Evolutionary conservation across 1,140 invertebrate species (phyloP).

Genomic region (Bombus pascuorum): DNA sequence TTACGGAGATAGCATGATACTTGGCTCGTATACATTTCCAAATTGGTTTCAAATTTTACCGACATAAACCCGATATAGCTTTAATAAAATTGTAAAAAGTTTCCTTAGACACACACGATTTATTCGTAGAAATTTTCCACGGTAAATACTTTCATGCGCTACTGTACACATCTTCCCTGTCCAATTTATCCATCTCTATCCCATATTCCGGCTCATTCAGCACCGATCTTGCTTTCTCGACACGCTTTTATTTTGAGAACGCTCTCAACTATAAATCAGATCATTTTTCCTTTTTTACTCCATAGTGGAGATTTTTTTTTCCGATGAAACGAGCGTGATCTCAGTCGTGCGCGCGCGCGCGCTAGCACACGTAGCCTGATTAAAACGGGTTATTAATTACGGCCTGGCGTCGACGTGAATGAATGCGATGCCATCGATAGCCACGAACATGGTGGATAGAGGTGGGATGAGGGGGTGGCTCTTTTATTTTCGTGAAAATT

Average conservation of each 20-base stretch:
- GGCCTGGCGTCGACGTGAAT: slow-evolving; percentile 72
- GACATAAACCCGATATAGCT: too few relatives aligned
- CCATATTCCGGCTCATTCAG: not conserved
- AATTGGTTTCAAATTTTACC: too few relatives aligned
- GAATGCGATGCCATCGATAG: slow-evolving; percentile 72
- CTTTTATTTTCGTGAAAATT: slow-evolving; percentile 67
- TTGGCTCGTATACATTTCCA: too few relatives aligned
- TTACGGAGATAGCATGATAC: too few relatives aligned
- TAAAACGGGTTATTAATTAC: slow-evolving; percentile 80
- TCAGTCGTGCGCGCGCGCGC: slow-evolving; percentile 64
- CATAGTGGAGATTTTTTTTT: too few relatives aligned
- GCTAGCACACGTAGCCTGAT: slow-evolving; percentile 37
- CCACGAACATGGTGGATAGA: slow-evolving; percentile 30
- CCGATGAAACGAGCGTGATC: slow-evolving; percentile 60
- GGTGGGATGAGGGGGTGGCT: slow-evolving; percentile 33
- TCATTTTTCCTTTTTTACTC: slow-evolving; percentile 63
- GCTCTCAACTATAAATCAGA: slow-evolving; percentile 77
- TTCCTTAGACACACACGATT: too few relatives aligned
- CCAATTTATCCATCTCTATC: slow-evolving; percentile 1
- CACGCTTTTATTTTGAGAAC: slow-evolving; percentile 59
- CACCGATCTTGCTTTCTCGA: slow-evolving; percentile 30
- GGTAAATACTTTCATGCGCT: slow-evolving; percentile 31
- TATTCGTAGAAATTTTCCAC: too few relatives aligned
- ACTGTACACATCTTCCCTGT: slow-evolving; percentile 12
- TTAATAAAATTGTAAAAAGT: too few relatives aligned